Evolutionary conservation across 1,140 invertebrate species (phyloP).

Genomic region (Hormaphis cornu): DNA sequence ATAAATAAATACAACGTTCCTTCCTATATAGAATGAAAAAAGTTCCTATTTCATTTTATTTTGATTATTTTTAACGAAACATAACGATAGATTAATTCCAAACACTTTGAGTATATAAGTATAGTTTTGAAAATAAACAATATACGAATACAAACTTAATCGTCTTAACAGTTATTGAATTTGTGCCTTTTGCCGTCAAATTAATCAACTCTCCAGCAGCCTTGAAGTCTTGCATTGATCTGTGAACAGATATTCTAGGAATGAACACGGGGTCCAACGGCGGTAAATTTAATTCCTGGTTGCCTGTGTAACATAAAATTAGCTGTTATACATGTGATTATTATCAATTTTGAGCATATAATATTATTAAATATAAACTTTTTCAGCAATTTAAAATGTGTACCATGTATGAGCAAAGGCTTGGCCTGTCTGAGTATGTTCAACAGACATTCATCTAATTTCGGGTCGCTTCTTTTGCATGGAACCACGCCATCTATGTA

Average conservation of each 20-base stretch:
- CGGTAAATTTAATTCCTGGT: background rate
- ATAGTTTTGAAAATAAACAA: no score
- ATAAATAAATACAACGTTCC: no score
- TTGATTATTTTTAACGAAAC: no score
- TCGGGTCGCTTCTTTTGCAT: conserved; percentile 3
- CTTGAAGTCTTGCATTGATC: background rate
- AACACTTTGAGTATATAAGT: no score
- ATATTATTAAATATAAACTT: no score
- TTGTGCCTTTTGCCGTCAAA: background rate
- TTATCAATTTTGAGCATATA: no score
- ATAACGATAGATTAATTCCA: no score
- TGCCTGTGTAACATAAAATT: background rate
- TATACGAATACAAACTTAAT: background rate
- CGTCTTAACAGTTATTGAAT: background rate
- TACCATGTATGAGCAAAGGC: background rate
- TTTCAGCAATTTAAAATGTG: background rate
- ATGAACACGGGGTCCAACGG: background rate
- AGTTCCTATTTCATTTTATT: no score
- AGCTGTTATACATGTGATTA: no score
- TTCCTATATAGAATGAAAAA: no score
- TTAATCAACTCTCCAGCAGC: background rate
- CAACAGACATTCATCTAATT: background rate
- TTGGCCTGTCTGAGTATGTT: conserved; percentile 8
- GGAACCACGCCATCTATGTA: background rate
- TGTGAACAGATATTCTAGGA: background rate